Evolutionary conservation across 2,888 invertebrate genomes (phyloP), one percentile per base, ranked within the genome.

Genomic region (Caenorhabditis doughertyi): DNA sequence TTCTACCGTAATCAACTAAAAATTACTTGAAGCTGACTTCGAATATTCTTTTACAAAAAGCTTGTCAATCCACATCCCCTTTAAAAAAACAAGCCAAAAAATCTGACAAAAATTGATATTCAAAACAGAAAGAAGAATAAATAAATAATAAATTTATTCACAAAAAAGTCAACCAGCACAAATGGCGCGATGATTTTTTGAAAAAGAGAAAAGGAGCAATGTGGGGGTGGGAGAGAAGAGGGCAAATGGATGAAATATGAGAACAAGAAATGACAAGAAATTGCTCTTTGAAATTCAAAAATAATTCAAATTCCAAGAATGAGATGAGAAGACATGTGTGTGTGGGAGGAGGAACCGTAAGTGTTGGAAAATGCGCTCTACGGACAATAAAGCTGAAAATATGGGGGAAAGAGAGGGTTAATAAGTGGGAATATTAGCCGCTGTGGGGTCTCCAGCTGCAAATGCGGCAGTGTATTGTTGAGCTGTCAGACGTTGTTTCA

Each of bases 191-290:
- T 13, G 16, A 39, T 8, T 3, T 13, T 16, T 9, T 2, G n/a
- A 29, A 55, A 68, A 42, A 55, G 65, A 51, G 16, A 13, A 27
- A n/a, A 35, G 23, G 8, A 16, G 18, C 7, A 25, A 53, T 49
- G 35, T 23, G 68, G n/a, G 55, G 9, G 27, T 23, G 42, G 58
- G 55, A 29, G 70, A n/a, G n/a, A n/a, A n/a, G n/a, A n/a, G n/a
- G n/a, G n/a, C n/a, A n/a, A n/a, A n/a, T 29, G 51, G 53, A 29
- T 51, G 62, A 72, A 62, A 72, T 62, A 39, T n/a, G 60, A 62
- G 53, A 56, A 79, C 64, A 73, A 21, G 60, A 32, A 35, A 16
- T 16, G 29, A 16, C 29, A 32, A 32, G 7, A 53, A 53, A 13
- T 11, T 32, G 18, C 44, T 25, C 62, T 25, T 29, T 49, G n/a